Evolutionary conservation across 1,140 invertebrate species (phyloP), one percentile per base, ranked within the genome.

Genomic region (Helicorthomorpha holstii): DNA sequence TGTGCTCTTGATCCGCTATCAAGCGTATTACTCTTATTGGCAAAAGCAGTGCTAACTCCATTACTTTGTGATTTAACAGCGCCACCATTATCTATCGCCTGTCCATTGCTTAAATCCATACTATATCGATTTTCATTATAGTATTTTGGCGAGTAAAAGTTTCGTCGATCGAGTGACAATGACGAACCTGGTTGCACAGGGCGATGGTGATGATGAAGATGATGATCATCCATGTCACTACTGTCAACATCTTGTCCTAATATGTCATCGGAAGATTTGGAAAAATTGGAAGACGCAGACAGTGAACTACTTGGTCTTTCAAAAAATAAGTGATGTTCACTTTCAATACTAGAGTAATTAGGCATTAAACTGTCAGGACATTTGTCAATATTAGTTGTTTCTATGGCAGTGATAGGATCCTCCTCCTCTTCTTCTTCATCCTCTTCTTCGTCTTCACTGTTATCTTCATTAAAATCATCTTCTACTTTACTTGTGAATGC

Each of bases 381-480:
- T 19, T 41, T 41, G 38, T 41, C 38, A 12, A 12, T 12, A 41
- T 19, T 41, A 12, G 38, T 12, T 12, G 12, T 12, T 12, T 19
- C 38, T 12, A 19, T 41, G 38, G n/a, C n/a, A n/a, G n/a, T n/a
- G n/a, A n/a, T n/a, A n/a, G n/a, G n/a, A n/a, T n/a, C n/a, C n/a
- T n/a, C n/a, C n/a, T n/a, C n/a, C n/a, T n/a, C n/a, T n/a, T 41
- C 38, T 41, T 41, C 38, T 19, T 41, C 19, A 12, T 41, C 38
- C 38, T 41, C 19, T 19, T 41, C 38, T 19, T 41, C 19, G 38
- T 41, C 38, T 19, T 41, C 19, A 19, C 64, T 16, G 63, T 56
- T 27, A 69, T 61, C 2, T 63, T 27, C 2, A 58, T 62, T 19
- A 12, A 19, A 41, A 19, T 12, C 38, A 19, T 41, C 38, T 41